Conservation (phyloP, 2,888 invertebrate genomes). For the Phengaris arion region DNA sequence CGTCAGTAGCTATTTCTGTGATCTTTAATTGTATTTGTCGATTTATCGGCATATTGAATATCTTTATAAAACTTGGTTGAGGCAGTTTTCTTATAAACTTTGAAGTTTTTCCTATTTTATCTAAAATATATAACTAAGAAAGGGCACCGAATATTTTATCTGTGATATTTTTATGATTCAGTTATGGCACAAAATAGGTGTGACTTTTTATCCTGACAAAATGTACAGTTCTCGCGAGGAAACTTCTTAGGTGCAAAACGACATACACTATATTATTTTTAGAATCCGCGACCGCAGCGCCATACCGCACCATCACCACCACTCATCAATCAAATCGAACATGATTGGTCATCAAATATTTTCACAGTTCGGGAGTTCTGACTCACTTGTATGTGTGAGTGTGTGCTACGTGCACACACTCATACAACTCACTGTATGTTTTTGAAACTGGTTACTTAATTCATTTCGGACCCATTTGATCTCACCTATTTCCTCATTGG, state of each 20-base stretch:
- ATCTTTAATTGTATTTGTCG: constrained; percentile 50
- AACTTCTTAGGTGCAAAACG: too few relatives aligned
- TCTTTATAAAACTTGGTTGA: neutral
- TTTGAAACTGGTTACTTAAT: neutral
- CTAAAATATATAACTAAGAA: too few relatives aligned
- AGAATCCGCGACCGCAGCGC: neutral
- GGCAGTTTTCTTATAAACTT: too few relatives aligned
- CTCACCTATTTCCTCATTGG: neutral
- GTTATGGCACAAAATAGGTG: too few relatives aligned
- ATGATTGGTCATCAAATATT: constrained; percentile 22
- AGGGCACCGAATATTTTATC: too few relatives aligned
- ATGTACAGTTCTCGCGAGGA: too few relatives aligned
- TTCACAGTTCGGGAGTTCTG: constrained; percentile 21
- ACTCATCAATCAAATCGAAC: neutral
- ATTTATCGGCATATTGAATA: constrained; percentile 21
- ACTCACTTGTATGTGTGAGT: neutral
- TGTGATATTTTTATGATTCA: too few relatives aligned
- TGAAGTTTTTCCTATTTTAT: too few relatives aligned
- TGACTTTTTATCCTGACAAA: too few relatives aligned
- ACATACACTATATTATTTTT: too few relatives aligned
- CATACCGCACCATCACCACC: neutral
- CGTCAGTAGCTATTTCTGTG: constrained; percentile 66
- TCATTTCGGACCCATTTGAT: neutral
- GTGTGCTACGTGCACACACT: neutral
- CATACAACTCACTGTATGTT: neutral